Evolutionary conservation across 2,113 vertebrate species (phyloP).

Genomic region (Perca schrenkii): DNA sequence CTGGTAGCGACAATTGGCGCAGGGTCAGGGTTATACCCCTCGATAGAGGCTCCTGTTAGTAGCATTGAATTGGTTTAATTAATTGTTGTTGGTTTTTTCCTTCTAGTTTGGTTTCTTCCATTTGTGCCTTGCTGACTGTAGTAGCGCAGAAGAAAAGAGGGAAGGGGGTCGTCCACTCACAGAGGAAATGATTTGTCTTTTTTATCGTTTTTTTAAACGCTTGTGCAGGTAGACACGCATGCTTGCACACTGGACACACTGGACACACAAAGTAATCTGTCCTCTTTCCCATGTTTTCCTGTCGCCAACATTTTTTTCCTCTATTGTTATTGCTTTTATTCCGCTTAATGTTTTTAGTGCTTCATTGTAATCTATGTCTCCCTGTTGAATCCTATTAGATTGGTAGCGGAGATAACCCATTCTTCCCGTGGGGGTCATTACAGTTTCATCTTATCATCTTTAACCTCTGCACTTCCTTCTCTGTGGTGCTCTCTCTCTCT

Average conservation of each 20-base stretch:
- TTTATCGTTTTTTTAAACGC: background rate
- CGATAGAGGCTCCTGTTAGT: slow-evolving; percentile 33
- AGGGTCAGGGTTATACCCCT: slow-evolving; percentile 44
- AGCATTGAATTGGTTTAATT: slow-evolving; percentile 64
- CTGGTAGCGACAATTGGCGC: slow-evolving; percentile 58
- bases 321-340: slow-evolving; percentile 12
- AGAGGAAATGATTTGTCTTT: slow-evolving; percentile 12
- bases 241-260: background rate
- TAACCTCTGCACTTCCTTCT: slow-evolving; percentile 39
- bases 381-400: slow-evolving; percentile 39
- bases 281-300: background rate
- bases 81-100: slow-evolving; percentile 41
- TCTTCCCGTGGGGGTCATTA: slow-evolving; percentile 29
- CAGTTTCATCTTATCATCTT: slow-evolving; percentile 45
- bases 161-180: background rate
- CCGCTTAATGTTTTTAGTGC: slow-evolving; percentile 36
- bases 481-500: background rate
- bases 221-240: background rate
- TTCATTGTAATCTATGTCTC: slow-evolving; percentile 33
- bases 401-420: slow-evolving; percentile 24
- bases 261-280: background rate
- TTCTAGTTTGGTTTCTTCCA: background rate
- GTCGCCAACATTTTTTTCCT: background rate
- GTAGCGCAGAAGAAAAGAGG: background rate
- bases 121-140: slow-evolving; percentile 13